phyloP scores from a whole-genome alignment of 2,113 vertebrate genomes.

The Aplodontia rufa region DNA sequence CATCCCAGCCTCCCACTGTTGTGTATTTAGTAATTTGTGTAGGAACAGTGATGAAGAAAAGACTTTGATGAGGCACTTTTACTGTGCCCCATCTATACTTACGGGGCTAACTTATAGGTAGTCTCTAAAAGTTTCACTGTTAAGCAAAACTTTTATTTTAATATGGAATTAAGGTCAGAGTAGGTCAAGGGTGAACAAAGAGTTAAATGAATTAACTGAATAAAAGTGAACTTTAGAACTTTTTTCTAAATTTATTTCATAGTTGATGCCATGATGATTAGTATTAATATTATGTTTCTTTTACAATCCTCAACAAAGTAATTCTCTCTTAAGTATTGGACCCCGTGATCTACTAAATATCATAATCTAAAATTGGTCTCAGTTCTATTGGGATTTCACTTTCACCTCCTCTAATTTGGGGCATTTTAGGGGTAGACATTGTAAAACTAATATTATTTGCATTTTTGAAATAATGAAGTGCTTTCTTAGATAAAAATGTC shows the following conservation, averaged over 20 bases:
- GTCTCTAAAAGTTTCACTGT: neutral
- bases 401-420: neutral
- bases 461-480: neutral
- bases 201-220: neutral
- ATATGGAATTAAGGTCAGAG: constrained; percentile 6
- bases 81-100: neutral
- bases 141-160: neutral
- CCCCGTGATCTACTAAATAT: neutral
- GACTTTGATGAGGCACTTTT: neutral
- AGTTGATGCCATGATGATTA: neutral
- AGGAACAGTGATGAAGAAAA: neutral
- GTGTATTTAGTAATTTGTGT: neutral
- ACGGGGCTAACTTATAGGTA: neutral
- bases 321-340: neutral
- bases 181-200: neutral
- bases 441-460: neutral
- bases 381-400: neutral
- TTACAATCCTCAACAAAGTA: neutral
- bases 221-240: neutral
- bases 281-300: neutral
- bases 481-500: neutral
- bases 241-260: neutral
- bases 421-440: neutral
- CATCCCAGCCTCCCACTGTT: too few species aligned
- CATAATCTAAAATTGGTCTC: neutral